Percentiles rank a stretch among this genome's conserved stretches.
phyloP scores from a whole-genome alignment of 1,140 invertebrate species.

The Platyscapa corneri region DNA sequence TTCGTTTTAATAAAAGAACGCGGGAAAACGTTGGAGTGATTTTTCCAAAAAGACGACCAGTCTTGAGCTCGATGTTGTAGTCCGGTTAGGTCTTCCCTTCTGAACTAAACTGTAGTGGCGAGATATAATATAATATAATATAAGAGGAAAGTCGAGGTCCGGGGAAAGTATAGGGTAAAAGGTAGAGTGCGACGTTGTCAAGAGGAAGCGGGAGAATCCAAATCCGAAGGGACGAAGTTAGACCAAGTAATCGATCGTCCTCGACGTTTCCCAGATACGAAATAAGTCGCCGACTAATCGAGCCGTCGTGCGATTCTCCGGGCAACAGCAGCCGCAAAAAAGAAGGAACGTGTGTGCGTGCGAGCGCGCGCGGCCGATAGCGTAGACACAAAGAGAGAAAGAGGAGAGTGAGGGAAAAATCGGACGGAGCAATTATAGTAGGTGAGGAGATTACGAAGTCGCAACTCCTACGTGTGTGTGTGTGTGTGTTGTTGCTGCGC shows the following conservation, averaged over 20 bases:
- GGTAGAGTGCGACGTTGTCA: neutral
- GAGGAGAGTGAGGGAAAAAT: neutral
- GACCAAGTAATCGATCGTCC: neutral
- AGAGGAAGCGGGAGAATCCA: too few relatives aligned
- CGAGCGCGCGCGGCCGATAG: neutral
- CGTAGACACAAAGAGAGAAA: neutral
- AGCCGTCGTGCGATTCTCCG: neutral
- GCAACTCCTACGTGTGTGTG: neutral
- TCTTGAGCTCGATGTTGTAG: too few relatives aligned
- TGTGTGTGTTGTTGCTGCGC: neutral
- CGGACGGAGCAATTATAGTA: neutral
- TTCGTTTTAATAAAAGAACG: too few relatives aligned
- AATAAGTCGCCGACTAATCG: neutral
- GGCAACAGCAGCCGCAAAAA: neutral
- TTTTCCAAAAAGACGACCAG: too few relatives aligned
- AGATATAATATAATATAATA: too few relatives aligned
- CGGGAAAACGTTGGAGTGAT: too few relatives aligned
- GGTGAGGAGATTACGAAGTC: conserved; percentile 24
- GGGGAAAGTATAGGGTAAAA: too few relatives aligned
- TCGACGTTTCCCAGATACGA: neutral
- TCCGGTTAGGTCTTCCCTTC: too few relatives aligned
- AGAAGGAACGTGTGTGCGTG: neutral
- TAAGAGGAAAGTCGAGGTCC: too few relatives aligned
- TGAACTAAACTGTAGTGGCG: too few relatives aligned
- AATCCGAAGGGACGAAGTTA: neutral